Percentiles rank a stretch among this genome's conserved stretches.
Evolutionary conservation across 1,140 invertebrate genomes (phyloP).

Genomic region (Aradophagus sp.): DNA sequence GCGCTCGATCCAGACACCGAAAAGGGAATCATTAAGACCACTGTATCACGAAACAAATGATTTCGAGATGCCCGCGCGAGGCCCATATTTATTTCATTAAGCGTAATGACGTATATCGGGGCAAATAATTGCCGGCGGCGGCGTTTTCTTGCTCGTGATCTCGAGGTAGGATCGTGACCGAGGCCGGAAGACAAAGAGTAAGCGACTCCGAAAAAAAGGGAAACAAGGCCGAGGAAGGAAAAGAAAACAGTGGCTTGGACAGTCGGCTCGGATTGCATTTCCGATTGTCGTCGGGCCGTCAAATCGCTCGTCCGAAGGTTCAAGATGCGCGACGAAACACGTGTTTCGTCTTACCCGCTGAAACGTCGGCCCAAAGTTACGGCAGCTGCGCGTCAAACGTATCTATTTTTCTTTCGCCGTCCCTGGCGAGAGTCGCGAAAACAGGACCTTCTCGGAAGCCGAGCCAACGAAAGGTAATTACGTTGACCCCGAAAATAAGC

Average conservation of each 20-base stretch:
- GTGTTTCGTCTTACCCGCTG: too few species aligned
- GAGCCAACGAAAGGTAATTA: constrained; percentile 5
- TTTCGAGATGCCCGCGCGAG: constrained; percentile 10
- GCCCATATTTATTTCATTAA: constrained; percentile 43
- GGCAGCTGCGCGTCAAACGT: constrained; percentile 31
- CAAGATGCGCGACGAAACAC: too few species aligned
- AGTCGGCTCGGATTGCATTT: too few species aligned
- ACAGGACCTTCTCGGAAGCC: constrained; percentile 27
- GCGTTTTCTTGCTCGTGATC: constrained; percentile 20
- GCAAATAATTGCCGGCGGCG: constrained; percentile 27
- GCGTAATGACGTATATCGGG: constrained; percentile 34
- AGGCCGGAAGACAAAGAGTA: too few species aligned
- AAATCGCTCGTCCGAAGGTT: too few species aligned
- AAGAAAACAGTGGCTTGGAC: too few species aligned
- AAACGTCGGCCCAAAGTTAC: constrained; percentile 9
- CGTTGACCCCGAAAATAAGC: constrained; percentile 23
- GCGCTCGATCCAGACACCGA: constrained; percentile 6
- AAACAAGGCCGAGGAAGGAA: too few species aligned
- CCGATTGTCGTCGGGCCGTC: too few species aligned
- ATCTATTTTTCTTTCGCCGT: constrained; percentile 41
- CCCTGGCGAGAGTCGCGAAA: constrained; percentile 39
- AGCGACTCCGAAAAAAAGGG: too few species aligned
- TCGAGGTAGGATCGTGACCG: too few species aligned
- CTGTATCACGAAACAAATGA: constrained; percentile 16
- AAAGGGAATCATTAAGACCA: constrained; percentile 25